Evolutionary conservation across 2,888 invertebrate species (phyloP).

Genomic region (Clunio marinus): DNA sequence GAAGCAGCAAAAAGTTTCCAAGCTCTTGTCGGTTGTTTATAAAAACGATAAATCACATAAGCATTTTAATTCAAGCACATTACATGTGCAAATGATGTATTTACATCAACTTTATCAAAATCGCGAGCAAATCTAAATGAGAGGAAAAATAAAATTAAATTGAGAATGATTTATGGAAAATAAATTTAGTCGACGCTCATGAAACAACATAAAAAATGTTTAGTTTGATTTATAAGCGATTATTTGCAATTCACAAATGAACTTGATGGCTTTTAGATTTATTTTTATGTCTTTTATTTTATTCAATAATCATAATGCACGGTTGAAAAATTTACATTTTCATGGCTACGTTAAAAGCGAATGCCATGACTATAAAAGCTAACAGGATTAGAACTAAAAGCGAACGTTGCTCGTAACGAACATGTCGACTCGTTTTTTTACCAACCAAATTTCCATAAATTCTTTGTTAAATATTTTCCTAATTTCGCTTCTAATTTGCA

Average conservation of each 20-base stretch:
- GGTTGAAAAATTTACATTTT: neutral
- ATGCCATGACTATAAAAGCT: neutral
- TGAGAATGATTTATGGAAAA: conserved; percentile 26
- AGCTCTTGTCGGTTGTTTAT: too few species aligned
- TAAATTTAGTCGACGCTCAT: neutral
- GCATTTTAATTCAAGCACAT: neutral
- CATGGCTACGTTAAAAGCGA: neutral
- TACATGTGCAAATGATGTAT: conserved; percentile 14
- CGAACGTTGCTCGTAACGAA: too few species aligned
- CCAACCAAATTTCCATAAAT: conserved; percentile 21
- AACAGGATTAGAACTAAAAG: neutral
- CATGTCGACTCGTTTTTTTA: too few species aligned
- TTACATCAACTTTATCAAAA: conserved; percentile 22
- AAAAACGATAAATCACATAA: neutral
- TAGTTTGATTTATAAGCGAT: neutral
- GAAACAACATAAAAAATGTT: neutral
- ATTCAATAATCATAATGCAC: conserved; percentile 12
- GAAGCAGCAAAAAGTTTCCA: too few species aligned
- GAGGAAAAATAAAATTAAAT: neutral
- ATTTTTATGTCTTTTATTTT: neutral
- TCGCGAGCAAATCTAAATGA: neutral
- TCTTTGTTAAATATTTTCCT: conserved; percentile 15
- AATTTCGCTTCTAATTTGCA: conserved; percentile 10
- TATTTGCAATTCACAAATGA: conserved; percentile 8
- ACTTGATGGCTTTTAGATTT: neutral